Percentiles rank a stretch among this genome's conserved stretches.
These are phyloP conservation scores for Branchinecta sandiegonensis DNA, from an alignment of 2,888 invertebrate genomes.

Conservation along the genomic window DNA sequence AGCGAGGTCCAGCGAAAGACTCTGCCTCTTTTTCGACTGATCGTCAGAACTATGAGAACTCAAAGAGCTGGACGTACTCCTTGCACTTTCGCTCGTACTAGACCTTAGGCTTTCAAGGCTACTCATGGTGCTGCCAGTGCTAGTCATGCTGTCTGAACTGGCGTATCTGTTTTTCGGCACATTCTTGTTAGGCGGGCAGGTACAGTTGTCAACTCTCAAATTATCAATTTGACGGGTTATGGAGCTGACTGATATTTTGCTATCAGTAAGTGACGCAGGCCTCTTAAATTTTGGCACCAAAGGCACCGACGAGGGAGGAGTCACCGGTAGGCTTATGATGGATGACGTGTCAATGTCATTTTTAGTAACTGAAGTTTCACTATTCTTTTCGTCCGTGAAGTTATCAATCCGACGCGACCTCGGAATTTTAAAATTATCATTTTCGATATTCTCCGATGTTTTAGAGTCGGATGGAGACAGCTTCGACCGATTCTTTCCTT, in stretches of 20 bases:
- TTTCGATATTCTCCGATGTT: background rate
- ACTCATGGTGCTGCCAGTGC: slow-evolving; percentile 49
- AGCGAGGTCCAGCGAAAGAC: background rate
- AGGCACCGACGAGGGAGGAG: slow-evolving; percentile 9
- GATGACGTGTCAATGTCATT: slow-evolving; percentile 13
- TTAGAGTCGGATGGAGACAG: slow-evolving; percentile 6
- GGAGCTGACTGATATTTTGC: background rate
- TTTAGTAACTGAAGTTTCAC: slow-evolving; percentile 14
- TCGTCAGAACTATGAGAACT: slow-evolving; percentile 69
- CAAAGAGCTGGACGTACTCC: slow-evolving; percentile 66
- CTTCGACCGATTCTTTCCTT: background rate
- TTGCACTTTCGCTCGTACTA: slow-evolving; percentile 68
- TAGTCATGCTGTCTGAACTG: slow-evolving; percentile 74
- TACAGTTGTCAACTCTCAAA: background rate
- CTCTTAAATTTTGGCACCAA: slow-evolving; percentile 3
- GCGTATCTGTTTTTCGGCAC: slow-evolving; percentile 42
- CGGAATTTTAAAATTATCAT: background rate
- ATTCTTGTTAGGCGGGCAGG: background rate
- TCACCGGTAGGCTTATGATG: background rate
- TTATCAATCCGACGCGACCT: slow-evolving; percentile 7
- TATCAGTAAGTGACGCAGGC: background rate
- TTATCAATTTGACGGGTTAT: background rate
- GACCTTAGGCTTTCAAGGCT: slow-evolving; percentile 75
- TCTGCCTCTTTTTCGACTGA: slow-evolving; percentile 10
- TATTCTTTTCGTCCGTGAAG: slow-evolving; percentile 10